Base-by-base conservation (phyloP, 1,140 invertebrate genomes). In the Rhyzopertha dominica region DNA sequence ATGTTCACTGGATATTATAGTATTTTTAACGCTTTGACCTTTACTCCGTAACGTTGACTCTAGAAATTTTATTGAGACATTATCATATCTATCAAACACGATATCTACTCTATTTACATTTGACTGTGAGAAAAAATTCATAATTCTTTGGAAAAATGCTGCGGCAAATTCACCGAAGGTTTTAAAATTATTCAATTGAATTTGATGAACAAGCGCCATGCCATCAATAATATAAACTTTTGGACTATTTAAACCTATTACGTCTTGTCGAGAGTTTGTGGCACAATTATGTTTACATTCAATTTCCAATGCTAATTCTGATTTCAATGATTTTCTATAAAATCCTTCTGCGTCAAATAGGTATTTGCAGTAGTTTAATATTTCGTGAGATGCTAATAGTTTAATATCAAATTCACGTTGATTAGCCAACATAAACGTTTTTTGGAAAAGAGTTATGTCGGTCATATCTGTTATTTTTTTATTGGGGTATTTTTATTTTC, bases 111-210 rank as follows among this genome's bases (percentile, higher is more conserved):
- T 32, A 26, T 51, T 47, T 5, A 51, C 43, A 38, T 26, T 38
- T 43, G 39, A 18, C 38, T 36, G 17, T 14, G 19, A 36, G n/a
- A 53, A 49, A 41, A 43, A n/a, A 43, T 49, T 8, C 8, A 20
- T 18, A 17, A 45, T 53, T 35, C 28, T 53, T 49, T 53, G 35
- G 42, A 53, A 53, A 24, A 49, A 49, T 20, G 34, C 43, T 26
- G 44, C 42, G 29, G 34, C 32, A 49, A 49, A 49, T 44, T 53
- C 42, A 29, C 42, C 47, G 41, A 53, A 45, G 17, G 51, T 53
- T 9, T 40, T 53, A 37, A 52, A 49, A 19, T 49, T 30, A 2
- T 50, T 45, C 40, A 50, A 46, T 32, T 50, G 48, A 17, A 50
- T 50, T 50, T 31, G 4, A 36, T 45, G 32, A 45, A 45, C 32